A percentile compares a stretch with the other conserved stretches of the same genome.
These are phyloP conservation scores for Echinops telfairi DNA, from an alignment of 2,113 vertebrate genomes.

Conservation along the genomic window DNA sequence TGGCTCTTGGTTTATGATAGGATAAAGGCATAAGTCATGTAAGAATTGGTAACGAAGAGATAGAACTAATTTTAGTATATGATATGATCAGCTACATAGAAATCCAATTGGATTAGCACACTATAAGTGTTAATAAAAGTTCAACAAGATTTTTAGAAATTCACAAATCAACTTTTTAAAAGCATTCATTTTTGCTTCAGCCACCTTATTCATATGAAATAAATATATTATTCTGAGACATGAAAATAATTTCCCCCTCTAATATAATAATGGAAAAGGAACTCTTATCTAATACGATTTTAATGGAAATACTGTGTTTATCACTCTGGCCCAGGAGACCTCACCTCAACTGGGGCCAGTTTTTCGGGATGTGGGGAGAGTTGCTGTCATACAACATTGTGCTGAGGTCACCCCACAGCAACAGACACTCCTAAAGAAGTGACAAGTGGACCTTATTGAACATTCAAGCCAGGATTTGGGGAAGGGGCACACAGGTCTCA, in stretches of 20 bases:
- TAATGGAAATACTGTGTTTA: neutral
- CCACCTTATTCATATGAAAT: neutral
- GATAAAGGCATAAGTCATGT: slow-evolving; percentile 12
- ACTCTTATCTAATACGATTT: slow-evolving; percentile 15
- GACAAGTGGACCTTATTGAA: no score
- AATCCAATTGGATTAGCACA: slow-evolving; percentile 26
- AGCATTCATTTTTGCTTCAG: neutral
- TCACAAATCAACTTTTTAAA: slow-evolving; percentile 12
- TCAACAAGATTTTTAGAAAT: slow-evolving; percentile 28
- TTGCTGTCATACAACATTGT: no score
- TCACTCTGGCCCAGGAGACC: no score
- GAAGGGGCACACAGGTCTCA: no score
- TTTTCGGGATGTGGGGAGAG: no score
- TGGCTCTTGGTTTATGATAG: neutral
- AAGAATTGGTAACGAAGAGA: slow-evolving; percentile 2
- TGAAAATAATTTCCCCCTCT: neutral
- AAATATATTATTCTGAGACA: slow-evolving; percentile 46
- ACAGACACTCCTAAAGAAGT: no score
- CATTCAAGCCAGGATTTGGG: no score
- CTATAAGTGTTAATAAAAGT: neutral
- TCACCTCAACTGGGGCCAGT: no score
- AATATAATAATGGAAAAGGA: neutral
- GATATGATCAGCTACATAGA: neutral
- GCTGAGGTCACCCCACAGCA: no score
- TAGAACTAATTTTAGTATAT: slow-evolving; percentile 16